These are phyloP conservation scores for Pocillopora verrucosa DNA, from an alignment of 64 coral and sea anemone species.

Conservation along the genomic window DNA sequence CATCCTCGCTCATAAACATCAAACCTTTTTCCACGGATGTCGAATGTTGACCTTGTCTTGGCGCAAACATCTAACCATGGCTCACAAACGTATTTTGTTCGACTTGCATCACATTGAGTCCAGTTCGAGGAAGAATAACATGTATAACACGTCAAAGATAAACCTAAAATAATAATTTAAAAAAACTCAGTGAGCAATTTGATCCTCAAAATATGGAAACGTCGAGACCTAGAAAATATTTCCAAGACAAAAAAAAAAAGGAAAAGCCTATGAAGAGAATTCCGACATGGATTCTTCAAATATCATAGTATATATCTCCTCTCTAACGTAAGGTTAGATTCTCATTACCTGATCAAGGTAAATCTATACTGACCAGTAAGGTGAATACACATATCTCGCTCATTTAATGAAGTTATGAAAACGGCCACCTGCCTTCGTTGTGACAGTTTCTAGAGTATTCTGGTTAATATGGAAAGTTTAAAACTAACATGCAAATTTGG, in stretches of 20 bases:
- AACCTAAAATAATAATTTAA: background rate
- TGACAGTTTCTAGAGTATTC: background rate
- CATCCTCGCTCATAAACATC: conserved; percentile 29
- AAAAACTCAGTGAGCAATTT: too few species aligned
- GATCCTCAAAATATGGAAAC: too few species aligned
- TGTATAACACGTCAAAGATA: conserved; percentile 24
- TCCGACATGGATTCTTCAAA: too few species aligned
- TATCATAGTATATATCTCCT: too few species aligned
- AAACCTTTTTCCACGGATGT: background rate
- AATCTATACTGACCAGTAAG: background rate
- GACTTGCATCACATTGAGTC: background rate
- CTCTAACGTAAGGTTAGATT: background rate
- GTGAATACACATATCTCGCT: background rate
- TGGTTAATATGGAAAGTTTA: background rate
- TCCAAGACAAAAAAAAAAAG: too few species aligned
- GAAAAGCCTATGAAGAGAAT: too few species aligned
- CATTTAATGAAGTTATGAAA: background rate
- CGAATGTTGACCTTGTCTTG: background rate
- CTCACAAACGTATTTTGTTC: background rate
- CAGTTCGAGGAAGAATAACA: conserved; percentile 10
- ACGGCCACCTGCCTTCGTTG: conserved; percentile 23
- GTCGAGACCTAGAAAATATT: too few species aligned
- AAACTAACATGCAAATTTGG: background rate
- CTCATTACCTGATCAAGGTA: background rate
- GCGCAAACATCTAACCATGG: conserved; percentile 25